These are phyloP conservation scores for Prochilodus magdalenae DNA, from an alignment of 2,113 vertebrate genomes.

Conservation along the genomic window DNA sequence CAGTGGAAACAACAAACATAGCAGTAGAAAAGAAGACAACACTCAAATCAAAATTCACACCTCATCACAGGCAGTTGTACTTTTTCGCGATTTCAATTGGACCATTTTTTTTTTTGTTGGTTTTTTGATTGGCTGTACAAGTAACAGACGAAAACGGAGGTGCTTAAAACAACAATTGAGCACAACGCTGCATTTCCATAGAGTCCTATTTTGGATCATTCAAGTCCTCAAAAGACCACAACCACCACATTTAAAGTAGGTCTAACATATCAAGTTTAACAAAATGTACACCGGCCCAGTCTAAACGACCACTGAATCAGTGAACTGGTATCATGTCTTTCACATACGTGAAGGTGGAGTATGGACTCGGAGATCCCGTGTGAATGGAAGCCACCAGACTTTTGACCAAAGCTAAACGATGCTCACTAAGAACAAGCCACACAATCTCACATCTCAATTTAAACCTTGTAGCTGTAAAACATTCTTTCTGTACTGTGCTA, in stretches of 20 bases:
- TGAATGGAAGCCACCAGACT: conserved; percentile 76
- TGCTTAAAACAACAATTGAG: conserved; percentile 51
- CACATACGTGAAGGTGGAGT: conserved; percentile 52
- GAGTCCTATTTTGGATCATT: conserved; percentile 41
- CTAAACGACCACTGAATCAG: conserved; percentile 58
- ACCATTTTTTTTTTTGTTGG: conserved; percentile 23
- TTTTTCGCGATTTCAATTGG: conserved; percentile 31
- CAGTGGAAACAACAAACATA: conserved; percentile 46
- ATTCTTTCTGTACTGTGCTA: conserved; percentile 69
- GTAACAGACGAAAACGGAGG: conserved; percentile 49
- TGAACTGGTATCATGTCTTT: conserved; percentile 51
- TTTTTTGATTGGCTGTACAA: conserved; percentile 48
- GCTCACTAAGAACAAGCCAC: conserved; percentile 78
- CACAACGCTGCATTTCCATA: conserved; percentile 48
- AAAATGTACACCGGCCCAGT: conserved; percentile 63
- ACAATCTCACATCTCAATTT: conserved; percentile 68
- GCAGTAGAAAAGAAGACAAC: conserved; percentile 44
- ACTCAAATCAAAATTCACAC: conserved; percentile 40
- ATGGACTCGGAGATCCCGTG: conserved; percentile 70
- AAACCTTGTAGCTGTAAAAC: conserved; percentile 65
- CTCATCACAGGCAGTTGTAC: conserved; percentile 44
- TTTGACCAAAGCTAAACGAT: conserved; percentile 76
- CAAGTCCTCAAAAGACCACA: conserved; percentile 56
- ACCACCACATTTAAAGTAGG: conserved; percentile 60
- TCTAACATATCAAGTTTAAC: conserved; percentile 63